phyloP scores from a whole-genome alignment of 2,113 vertebrate genomes.

The Ammodytes dubius region DNA sequence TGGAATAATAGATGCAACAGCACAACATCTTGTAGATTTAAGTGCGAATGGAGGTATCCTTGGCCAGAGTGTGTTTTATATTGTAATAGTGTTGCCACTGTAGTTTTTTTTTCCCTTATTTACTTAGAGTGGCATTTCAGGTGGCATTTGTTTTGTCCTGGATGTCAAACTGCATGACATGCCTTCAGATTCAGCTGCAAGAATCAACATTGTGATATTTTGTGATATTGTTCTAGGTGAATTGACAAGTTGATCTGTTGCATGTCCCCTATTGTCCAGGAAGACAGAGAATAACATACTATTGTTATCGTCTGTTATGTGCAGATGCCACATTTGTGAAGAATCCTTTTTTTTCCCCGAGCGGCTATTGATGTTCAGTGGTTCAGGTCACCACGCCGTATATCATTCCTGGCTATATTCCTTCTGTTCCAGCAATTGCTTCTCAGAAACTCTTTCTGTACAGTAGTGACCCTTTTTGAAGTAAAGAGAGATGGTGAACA shows the following conservation, averaged over 20 bases:
- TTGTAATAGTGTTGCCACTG: background rate
- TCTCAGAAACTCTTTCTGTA: slow-evolving; percentile 50
- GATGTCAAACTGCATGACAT: slow-evolving; percentile 53
- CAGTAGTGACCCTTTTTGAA: slow-evolving; percentile 11
- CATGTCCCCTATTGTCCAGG: slow-evolving; percentile 35
- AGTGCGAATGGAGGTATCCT: slow-evolving; percentile 36
- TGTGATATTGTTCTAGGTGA: slow-evolving; percentile 31
- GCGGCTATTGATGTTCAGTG: slow-evolving; percentile 4
- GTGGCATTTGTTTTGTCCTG: slow-evolving; percentile 59
- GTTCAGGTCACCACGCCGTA: slow-evolving; percentile 34
- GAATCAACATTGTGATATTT: slow-evolving; percentile 51
- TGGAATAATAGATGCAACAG: slow-evolving; percentile 43
- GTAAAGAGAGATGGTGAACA: slow-evolving; percentile 49
- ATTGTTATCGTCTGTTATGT: slow-evolving; percentile 16
- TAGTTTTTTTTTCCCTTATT: slow-evolving; percentile 41
- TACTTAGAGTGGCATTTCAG: slow-evolving; percentile 52
- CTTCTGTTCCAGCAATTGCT: slow-evolving; percentile 57
- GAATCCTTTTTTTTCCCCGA: slow-evolving; percentile 32
- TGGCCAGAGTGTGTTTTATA: background rate
- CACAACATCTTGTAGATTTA: slow-evolving; percentile 35
- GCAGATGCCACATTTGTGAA: slow-evolving; percentile 41
- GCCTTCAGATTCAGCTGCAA: slow-evolving; percentile 49
- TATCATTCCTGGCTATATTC: slow-evolving; percentile 48
- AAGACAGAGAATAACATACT: slow-evolving; percentile 18
- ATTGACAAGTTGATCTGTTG: slow-evolving; percentile 45